phyloP scores from a whole-genome alignment of 2,888 invertebrate species.

The Latheticus oryzae region DNA sequence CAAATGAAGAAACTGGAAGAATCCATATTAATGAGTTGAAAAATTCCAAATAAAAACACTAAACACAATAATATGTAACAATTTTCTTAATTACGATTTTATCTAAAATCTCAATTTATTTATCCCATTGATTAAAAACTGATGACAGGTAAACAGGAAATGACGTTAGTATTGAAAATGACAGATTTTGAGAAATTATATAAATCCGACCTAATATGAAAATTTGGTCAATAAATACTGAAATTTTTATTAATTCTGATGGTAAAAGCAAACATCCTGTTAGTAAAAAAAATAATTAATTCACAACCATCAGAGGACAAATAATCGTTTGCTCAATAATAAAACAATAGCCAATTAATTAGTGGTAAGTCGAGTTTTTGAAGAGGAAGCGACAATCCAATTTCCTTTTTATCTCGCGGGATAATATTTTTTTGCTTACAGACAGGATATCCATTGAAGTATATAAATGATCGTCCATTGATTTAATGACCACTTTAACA shows the following conservation, averaged over 20 bases:
- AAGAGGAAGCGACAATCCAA: constrained; percentile 46
- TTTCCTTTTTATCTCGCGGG: constrained; percentile 42
- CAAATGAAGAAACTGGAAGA: constrained; percentile 1
- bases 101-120: constrained; percentile 4
- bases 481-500: constrained; percentile 34
- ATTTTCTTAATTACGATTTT: constrained; percentile 12
- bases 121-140: constrained; percentile 4
- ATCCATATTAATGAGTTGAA: constrained; percentile 4
- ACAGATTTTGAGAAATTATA: neutral
- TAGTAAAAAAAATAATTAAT: constrained; percentile 40
- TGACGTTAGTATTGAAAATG: neutral
- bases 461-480: constrained; percentile 4
- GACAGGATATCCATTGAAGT: constrained; percentile 35
- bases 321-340: constrained; percentile 30
- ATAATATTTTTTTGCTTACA: constrained; percentile 28
- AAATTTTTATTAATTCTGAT: constrained; percentile 27
- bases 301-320: constrained; percentile 32
- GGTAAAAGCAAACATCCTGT: constrained; percentile 41
- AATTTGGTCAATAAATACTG: constrained; percentile 5
- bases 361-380: constrained; percentile 37
- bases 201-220: neutral
- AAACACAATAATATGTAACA: constrained; percentile 10
- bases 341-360: constrained; percentile 41
- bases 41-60: neutral
- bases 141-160: constrained; percentile 14